Evolutionary conservation across 2,797 vertebrate species (phyloP).

Genomic region (Tenualosa ilisha): DNA sequence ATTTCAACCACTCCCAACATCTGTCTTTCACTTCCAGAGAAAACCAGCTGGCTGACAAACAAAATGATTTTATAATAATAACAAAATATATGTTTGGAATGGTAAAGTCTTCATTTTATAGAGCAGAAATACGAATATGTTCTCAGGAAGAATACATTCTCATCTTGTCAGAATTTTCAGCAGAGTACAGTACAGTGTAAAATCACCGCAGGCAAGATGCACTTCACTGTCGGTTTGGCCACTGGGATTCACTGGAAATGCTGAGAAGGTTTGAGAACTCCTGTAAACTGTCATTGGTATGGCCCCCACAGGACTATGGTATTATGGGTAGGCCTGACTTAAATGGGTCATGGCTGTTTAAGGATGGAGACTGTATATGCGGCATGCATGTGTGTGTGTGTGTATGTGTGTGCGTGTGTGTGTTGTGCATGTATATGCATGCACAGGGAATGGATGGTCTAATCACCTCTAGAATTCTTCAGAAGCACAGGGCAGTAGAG

Average conservation of each 20-base stretch:
- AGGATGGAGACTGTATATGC: background rate
- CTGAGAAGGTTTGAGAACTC: background rate
- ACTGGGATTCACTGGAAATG: background rate
- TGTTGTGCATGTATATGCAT: background rate
- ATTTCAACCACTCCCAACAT: too few species aligned
- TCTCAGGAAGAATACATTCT: too few species aligned
- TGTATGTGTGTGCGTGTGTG: background rate
- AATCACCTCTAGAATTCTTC: too few species aligned
- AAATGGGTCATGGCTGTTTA: slow-evolving; percentile 8
- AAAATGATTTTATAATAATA: too few species aligned
- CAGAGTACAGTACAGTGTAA: background rate
- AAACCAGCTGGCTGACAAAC: too few species aligned
- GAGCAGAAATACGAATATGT: too few species aligned
- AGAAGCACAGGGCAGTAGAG: background rate
- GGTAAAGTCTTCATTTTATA: too few species aligned
- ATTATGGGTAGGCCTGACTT: slow-evolving; percentile 18
- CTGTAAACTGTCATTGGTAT: background rate
- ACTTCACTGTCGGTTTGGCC: background rate
- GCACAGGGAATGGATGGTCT: too few species aligned
- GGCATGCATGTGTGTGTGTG: background rate
- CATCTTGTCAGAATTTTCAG: background rate
- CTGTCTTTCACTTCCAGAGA: too few species aligned
- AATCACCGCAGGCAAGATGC: background rate
- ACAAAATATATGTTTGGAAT: too few species aligned
- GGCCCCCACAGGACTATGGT: background rate